Conservation (phyloP, 1,140 invertebrate species). For the Pantala flavescens region DNA sequence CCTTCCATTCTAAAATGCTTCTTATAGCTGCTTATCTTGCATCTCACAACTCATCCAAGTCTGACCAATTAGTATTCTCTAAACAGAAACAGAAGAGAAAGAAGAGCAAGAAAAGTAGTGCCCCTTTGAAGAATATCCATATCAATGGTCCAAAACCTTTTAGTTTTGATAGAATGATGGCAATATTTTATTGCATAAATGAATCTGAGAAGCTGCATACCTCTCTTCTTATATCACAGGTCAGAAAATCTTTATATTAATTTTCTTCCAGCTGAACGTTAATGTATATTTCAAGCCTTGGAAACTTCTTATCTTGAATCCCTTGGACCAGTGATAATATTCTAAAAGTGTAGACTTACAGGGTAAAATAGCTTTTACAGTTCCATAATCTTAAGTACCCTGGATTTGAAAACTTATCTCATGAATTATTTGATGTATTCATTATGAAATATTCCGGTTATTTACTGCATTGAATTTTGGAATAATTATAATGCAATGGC, state of each 20-base stretch:
- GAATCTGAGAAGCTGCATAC: constrained; percentile 74
- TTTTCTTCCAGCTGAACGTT: too few relatives aligned
- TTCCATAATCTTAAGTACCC: too few relatives aligned
- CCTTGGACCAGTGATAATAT: too few relatives aligned
- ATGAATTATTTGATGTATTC: too few relatives aligned
- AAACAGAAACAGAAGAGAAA: constrained; percentile 57
- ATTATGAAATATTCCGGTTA: too few relatives aligned
- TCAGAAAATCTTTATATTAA: constrained; percentile 27
- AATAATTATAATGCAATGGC: too few relatives aligned
- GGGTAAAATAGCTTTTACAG: too few relatives aligned
- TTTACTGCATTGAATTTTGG: too few relatives aligned
- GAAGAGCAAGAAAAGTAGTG: constrained; percentile 30
- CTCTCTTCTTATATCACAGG: constrained; percentile 67
- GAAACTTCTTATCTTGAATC: too few relatives aligned
- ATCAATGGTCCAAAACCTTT: constrained; percentile 69
- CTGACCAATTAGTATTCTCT: constrained; percentile 71
- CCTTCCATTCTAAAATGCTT: constrained; percentile 79
- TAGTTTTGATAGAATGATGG: constrained; percentile 68
- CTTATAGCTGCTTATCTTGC: constrained; percentile 82
- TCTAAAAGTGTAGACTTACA: too few relatives aligned
- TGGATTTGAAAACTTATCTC: too few relatives aligned
- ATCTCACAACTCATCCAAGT: constrained; percentile 77
- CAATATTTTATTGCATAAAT: constrained; percentile 85
- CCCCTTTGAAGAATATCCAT: constrained; percentile 19
- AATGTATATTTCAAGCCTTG: too few relatives aligned